A percentile compares a stretch with the other conserved stretches of the same genome.
phyloP scores from a whole-genome alignment of 2,113 vertebrate genomes.

The Calypte anna region DNA sequence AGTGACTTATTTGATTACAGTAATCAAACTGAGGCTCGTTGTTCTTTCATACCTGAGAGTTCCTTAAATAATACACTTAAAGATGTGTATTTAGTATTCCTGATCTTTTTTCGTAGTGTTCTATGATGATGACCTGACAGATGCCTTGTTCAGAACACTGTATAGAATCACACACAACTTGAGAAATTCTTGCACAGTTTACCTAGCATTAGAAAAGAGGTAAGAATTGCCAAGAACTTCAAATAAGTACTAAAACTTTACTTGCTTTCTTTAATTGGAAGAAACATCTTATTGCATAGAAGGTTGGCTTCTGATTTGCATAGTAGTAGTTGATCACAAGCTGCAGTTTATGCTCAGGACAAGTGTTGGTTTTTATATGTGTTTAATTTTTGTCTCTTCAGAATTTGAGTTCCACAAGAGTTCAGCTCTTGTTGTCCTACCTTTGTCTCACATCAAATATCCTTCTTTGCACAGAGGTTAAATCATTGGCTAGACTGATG shows the following conservation, averaged over 20 bases:
- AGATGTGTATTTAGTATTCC: not conserved
- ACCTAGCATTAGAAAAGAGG: constrained; percentile 91
- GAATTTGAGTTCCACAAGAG: not conserved
- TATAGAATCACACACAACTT: constrained; percentile 81
- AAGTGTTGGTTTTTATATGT: not conserved
- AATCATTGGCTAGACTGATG: not conserved
- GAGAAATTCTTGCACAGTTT: constrained; percentile 75
- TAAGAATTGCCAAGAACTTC: constrained; percentile 20
- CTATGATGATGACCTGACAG: constrained; percentile 92
- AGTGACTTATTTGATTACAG: not conserved
- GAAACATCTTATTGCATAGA: not conserved
- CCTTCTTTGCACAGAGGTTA: not conserved
- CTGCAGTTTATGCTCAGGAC: not conserved
- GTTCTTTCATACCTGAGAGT: not conserved
- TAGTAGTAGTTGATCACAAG: not conserved
- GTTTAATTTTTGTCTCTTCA: not conserved
- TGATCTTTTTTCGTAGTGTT: constrained; percentile 78
- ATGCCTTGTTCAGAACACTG: constrained; percentile 86
- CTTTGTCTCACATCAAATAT: not conserved
- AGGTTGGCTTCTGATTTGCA: not conserved
- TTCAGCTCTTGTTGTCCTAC: not conserved
- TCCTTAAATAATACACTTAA: not conserved
- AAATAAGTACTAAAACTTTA: not conserved
- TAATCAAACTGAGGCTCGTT: not conserved
- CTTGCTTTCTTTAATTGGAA: not conserved